Conservation (phyloP, 2,113 vertebrate species). For the Burhinus bistriatus region DNA sequence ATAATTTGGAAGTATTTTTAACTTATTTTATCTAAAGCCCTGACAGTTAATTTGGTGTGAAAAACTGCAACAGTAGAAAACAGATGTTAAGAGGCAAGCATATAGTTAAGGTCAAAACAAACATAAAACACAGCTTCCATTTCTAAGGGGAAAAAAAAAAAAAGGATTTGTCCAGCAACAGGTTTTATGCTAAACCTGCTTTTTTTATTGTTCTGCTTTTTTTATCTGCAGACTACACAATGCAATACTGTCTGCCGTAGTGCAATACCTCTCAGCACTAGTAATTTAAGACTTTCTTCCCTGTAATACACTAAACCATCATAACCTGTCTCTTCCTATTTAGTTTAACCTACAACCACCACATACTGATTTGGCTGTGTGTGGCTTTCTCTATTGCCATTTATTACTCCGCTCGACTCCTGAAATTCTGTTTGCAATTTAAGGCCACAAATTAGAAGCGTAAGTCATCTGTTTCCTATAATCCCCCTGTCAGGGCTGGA, state of each 20-base stretch:
- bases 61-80: conserved; percentile 80
- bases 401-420: conserved; percentile 93
- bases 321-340: conserved; percentile 91
- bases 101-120: conserved; percentile 80
- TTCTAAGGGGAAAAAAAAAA: conserved; percentile 45
- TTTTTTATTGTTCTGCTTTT: conserved; percentile 82
- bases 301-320: conserved; percentile 89
- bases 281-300: conserved; percentile 88
- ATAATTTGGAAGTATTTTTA: conserved; percentile 79
- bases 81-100: conserved; percentile 80
- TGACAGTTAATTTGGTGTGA: conserved; percentile 85
- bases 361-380: conserved; percentile 85
- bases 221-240: conserved; percentile 80
- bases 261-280: conserved; percentile 83
- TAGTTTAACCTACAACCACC: conserved; percentile 88
- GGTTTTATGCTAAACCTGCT: conserved; percentile 78
- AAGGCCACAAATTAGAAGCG: conserved; percentile 98
- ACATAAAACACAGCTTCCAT: conserved; percentile 76
- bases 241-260: conserved; percentile 77
- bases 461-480: conserved; percentile 99
- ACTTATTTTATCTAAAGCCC: conserved; percentile 80
- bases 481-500: conserved; percentile 92
- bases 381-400: conserved; percentile 88
- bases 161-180: conserved; percentile 75
- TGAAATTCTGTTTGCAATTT: conserved; percentile 99